phyloP scores from a whole-genome alignment of 1,140 invertebrate genomes.

The Drosophila sp. region DNA sequence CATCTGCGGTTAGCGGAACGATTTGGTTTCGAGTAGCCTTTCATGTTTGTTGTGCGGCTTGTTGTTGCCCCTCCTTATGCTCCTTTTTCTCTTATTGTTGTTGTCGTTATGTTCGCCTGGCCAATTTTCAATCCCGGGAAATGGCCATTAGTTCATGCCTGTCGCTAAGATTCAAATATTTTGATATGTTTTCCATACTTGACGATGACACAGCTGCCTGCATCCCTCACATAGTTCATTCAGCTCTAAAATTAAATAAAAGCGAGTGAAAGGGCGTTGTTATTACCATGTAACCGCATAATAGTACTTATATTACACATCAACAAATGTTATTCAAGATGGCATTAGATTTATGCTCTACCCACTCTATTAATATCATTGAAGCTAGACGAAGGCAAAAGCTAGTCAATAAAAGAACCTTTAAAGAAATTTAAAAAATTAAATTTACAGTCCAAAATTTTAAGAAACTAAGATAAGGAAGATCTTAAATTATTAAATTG shows the following conservation, averaged over 20 bases:
- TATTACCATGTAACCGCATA: slow-evolving; percentile 15
- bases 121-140: slow-evolving; percentile 57
- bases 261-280: slow-evolving; percentile 10
- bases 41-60: slow-evolving; percentile 59
- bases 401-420: too few species aligned
- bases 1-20: slow-evolving; percentile 61
- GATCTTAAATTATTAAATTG: too few species aligned
- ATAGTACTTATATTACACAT: slow-evolving; percentile 19
- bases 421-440: too few species aligned
- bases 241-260: slow-evolving; percentile 33
- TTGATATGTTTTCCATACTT: slow-evolving; percentile 77
- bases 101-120: slow-evolving; percentile 38
- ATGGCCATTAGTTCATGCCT: slow-evolving; percentile 46
- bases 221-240: slow-evolving; percentile 53
- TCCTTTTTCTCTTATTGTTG: slow-evolving; percentile 1
- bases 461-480: too few species aligned
- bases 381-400: too few species aligned
- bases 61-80: slow-evolving; percentile 2
- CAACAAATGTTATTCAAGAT: slow-evolving; percentile 26
- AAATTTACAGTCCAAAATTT: too few species aligned
- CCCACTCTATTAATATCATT: too few species aligned
- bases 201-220: slow-evolving; percentile 21
- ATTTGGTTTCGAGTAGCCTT: slow-evolving; percentile 70
- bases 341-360: too few species aligned
- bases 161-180: slow-evolving; percentile 71